Conservation (phyloP, 2,113 vertebrate species). For the Dolichotis patagonum region DNA sequence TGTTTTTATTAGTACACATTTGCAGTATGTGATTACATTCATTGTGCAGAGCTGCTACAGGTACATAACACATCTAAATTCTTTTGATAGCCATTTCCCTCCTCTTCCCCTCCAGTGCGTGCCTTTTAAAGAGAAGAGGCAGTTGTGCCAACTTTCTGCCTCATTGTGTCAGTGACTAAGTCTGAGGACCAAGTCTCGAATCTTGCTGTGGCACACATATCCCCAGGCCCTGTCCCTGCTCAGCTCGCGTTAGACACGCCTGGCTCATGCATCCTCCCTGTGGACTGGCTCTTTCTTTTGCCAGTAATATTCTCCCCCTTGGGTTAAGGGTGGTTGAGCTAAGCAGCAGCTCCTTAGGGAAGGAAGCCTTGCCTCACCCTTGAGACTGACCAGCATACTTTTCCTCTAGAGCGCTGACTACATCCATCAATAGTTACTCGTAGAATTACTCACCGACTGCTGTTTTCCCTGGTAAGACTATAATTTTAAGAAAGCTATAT, state of each 20-base stretch:
- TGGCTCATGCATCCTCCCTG: not conserved
- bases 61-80: not conserved
- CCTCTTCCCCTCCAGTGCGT: too few relatives aligned
- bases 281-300: not conserved
- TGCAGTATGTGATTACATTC: not conserved
- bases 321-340: not conserved
- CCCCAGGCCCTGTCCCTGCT: too few relatives aligned
- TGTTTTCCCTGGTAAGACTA: not conserved
- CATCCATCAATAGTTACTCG: not conserved
- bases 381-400: not conserved
- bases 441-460: not conserved
- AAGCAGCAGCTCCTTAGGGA: not conserved
- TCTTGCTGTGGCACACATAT: not conserved
- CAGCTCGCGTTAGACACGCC: not conserved
- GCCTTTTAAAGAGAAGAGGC: not conserved
- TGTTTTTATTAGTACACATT: not conserved
- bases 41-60: not conserved
- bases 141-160: not conserved
- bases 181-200: not conserved
- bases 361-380: not conserved
- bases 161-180: not conserved
- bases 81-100: not conserved
- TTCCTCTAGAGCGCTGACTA: not conserved
- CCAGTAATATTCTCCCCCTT: not conserved
- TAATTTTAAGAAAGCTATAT: conserved; percentile 10